Base-by-base conservation (phyloP, 2,888 invertebrate genomes). In the Acholoe squamosa region DNA sequence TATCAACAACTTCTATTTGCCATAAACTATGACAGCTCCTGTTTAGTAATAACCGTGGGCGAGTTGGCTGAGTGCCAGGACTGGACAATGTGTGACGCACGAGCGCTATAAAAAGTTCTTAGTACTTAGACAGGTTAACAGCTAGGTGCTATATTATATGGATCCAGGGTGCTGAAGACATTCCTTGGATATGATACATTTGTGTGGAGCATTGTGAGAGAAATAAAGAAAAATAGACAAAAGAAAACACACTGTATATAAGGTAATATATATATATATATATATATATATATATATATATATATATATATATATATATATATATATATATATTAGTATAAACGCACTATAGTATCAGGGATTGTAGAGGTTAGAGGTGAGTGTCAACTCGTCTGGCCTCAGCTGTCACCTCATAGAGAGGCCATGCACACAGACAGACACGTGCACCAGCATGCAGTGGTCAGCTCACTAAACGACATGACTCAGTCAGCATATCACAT, bases 1-100 rank as follows among this genome's bases (percentile, higher is more conserved):
- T 71, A 71, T 71, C 71, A 14, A 71, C 71, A 28, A 71, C 71
- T 71, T 71, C 25, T 25, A 25, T 71, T 25, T 71, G 71, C 71
- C 71, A 25, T 71, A 28, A 71, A 16, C 25, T 61, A 3, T 61
- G 22, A 3, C 61, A 7, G 22, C 12, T 19, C 61, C 61, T 19
- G 61, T 61, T 19, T 61, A n/a, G 61, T 61, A 14, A 19, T 61
- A 61, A 19, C 61, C 61, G 61, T 61, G 61, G 61, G 61, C 61
- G 22, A 61, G 61, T 61, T 61, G 61, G 61, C 61, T 19, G 61
- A n/a, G 22, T n/a, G 1, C 61, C 61, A 61, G 10, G 10, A 43
- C 3, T 43, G 43, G 43, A 43, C 43, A 43, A 7, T 61, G 61
- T 61, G 19, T 61, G 61, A n/a, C 61, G 22, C 61, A 14, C 61